Evolutionary conservation across 2,888 invertebrate species (phyloP).

Genomic region (Eudemis profundana): DNA sequence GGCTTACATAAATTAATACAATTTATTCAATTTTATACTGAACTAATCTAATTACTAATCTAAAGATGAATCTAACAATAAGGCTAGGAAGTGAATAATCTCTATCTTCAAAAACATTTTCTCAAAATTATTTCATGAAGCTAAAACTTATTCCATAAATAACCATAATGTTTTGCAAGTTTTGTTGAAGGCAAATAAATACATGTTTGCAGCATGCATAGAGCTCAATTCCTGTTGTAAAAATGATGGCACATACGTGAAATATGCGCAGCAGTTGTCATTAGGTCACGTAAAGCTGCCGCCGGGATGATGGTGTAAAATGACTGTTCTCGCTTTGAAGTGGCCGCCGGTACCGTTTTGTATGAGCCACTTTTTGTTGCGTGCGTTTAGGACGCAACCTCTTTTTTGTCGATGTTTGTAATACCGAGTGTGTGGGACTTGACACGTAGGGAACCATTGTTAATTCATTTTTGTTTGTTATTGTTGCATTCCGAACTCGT

Average conservation of each 20-base stretch:
- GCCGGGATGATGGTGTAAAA: slow-evolving; percentile 78
- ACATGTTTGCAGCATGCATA: slow-evolving; percentile 6
- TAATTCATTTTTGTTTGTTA: slow-evolving; percentile 77
- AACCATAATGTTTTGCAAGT: neutral
- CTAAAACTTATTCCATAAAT: neutral
- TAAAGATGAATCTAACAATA: no score
- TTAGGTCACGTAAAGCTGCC: slow-evolving; percentile 75
- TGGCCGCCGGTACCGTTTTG: slow-evolving; percentile 79
- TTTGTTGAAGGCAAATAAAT: neutral
- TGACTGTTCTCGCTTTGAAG: slow-evolving; percentile 76
- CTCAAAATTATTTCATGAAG: neutral
- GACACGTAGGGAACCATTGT: slow-evolving; percentile 83
- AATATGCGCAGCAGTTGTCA: slow-evolving; percentile 62
- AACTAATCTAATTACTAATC: no score
- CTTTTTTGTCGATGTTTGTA: slow-evolving; percentile 82
- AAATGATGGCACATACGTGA: slow-evolving; percentile 16
- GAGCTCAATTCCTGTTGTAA: slow-evolving; percentile 3
- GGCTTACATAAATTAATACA: no score
- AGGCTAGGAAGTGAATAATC: no score
- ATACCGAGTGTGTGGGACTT: slow-evolving; percentile 84
- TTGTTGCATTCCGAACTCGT: slow-evolving; percentile 67
- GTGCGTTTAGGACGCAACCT: slow-evolving; percentile 78
- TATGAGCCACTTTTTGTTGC: slow-evolving; percentile 74
- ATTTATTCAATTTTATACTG: no score
- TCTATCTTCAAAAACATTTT: no score